Conservation (phyloP, 2,888 invertebrate genomes). For the Epinotia demarniana region DNA sequence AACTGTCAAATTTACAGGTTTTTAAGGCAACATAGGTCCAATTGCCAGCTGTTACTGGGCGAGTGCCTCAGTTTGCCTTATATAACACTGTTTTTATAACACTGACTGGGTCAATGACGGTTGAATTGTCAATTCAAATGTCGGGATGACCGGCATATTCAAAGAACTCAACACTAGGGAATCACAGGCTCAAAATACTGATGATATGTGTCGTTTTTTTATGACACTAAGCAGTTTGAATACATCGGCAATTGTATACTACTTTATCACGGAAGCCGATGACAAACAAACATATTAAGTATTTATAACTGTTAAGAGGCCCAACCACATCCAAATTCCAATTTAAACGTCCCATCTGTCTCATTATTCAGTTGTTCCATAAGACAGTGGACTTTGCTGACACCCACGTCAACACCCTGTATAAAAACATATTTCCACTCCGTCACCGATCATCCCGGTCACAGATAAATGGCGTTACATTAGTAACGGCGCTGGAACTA, state of each 20-base stretch:
- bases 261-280: neutral
- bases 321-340: neutral
- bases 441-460: conserved; percentile 40
- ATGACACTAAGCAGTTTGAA: neutral
- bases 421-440: conserved; percentile 38
- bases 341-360: neutral
- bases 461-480: conserved; percentile 61
- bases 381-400: neutral
- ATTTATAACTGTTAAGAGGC: neutral
- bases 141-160: too few relatives aligned
- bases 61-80: too few relatives aligned
- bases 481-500: conserved; percentile 59
- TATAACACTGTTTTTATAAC: too few relatives aligned
- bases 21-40: too few relatives aligned
- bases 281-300: neutral
- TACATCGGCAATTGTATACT: neutral
- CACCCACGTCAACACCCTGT: conserved; percentile 27
- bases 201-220: neutral
- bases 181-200: neutral
- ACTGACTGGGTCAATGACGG: too few relatives aligned
- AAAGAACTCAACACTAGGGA: too few relatives aligned
- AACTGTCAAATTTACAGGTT: too few relatives aligned
- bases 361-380: neutral
- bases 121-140: too few relatives aligned
- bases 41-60: too few relatives aligned